Percentiles rank a stretch among this genome's conserved stretches.
Evolutionary conservation across 1,140 invertebrate genomes (phyloP).

Genomic region (Drosophila tristis): DNA sequence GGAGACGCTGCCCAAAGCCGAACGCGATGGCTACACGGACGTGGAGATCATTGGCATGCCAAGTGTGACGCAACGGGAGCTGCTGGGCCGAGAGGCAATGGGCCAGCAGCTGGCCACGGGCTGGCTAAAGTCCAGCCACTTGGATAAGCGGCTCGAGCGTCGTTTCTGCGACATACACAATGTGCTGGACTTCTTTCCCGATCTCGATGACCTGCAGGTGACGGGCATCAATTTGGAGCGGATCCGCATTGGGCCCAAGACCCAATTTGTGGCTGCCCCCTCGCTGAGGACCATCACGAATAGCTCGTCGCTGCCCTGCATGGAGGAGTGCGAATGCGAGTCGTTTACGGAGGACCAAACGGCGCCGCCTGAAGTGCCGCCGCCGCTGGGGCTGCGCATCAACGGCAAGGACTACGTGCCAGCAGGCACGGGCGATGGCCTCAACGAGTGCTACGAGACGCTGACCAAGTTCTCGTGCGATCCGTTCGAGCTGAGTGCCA

Average conservation of each 20-base stretch:
- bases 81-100: conserved; percentile 43
- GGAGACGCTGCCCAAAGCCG: conserved; percentile 57
- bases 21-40: conserved; percentile 23
- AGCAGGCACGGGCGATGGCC: neutral
- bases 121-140: conserved; percentile 57
- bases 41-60: conserved; percentile 72
- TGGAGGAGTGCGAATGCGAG: conserved; percentile 30
- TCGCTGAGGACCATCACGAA: conserved; percentile 25
- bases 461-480: conserved; percentile 48
- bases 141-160: conserved; percentile 55
- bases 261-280: conserved; percentile 20
- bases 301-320: neutral
- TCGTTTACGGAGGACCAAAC: neutral
- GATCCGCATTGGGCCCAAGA: neutral
- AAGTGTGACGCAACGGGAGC: conserved; percentile 34
- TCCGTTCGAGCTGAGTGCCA: conserved; percentile 45
- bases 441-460: conserved; percentile 46
- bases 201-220: conserved; percentile 56
- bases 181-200: conserved; percentile 71
- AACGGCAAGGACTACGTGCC: conserved; percentile 49
- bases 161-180: conserved; percentile 44
- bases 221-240: conserved; percentile 35
- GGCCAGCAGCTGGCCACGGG: conserved; percentile 4
- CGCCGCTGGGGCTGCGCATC: conserved; percentile 39
- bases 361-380: neutral